Conservation (phyloP, 2,888 invertebrate genomes). For the Mythimna lalbum region DNA sequence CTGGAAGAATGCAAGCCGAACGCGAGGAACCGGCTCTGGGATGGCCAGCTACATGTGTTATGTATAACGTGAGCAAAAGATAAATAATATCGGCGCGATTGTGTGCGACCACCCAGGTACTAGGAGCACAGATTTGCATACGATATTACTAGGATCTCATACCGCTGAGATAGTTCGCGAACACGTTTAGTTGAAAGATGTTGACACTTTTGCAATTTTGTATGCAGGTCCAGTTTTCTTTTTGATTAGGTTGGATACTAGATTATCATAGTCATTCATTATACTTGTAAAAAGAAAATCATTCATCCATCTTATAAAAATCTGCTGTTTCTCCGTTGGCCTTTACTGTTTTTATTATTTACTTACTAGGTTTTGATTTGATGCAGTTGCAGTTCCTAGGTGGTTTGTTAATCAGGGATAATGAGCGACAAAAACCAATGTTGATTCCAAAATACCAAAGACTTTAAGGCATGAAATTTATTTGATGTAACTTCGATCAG, state of each 20-base stretch:
- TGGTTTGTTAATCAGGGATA: neutral
- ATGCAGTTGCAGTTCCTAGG: neutral
- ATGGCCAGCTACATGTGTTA: constrained; percentile 32
- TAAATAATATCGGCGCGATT: constrained; percentile 49
- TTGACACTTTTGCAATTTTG: constrained; percentile 9
- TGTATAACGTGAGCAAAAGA: constrained; percentile 32
- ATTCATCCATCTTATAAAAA: neutral
- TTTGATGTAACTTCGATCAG: too few relatives aligned
- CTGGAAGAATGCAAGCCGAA: constrained; percentile 36
- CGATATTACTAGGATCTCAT: constrained; percentile 47
- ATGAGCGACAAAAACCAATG: neutral
- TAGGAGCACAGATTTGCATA: constrained; percentile 54
- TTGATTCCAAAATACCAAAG: too few relatives aligned
- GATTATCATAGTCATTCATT: too few relatives aligned
- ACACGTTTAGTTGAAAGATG: constrained; percentile 28
- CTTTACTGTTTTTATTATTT: neutral
- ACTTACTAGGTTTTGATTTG: too few relatives aligned
- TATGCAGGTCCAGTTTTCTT: too few relatives aligned
- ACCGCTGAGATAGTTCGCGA: constrained; percentile 25
- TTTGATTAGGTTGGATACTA: too few relatives aligned
- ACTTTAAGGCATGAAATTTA: too few relatives aligned
- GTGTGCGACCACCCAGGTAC: constrained; percentile 60
- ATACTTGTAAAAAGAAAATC: neutral
- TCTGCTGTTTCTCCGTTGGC: neutral
- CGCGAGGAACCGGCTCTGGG: constrained; percentile 50